Percentiles rank a stretch among this genome's conserved stretches.
Evolutionary conservation across 2,888 invertebrate genomes (phyloP).

Genomic region (Pseudolycoriella hygida): DNA sequence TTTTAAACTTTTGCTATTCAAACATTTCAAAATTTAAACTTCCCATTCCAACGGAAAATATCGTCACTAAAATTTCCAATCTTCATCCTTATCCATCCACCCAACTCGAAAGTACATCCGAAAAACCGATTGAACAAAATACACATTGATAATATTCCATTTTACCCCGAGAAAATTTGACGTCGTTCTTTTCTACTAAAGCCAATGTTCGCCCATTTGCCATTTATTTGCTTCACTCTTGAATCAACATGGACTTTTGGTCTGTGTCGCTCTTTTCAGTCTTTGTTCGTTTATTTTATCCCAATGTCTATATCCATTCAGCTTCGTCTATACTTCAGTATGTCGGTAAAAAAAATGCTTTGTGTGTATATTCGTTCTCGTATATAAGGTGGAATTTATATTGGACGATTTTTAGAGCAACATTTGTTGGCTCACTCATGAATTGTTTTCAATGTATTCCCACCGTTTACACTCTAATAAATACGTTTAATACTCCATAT

Average conservation of each 20-base stretch:
- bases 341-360: too few relatives aligned
- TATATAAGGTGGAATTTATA: too few relatives aligned
- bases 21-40: not conserved
- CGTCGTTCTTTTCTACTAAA: too few relatives aligned
- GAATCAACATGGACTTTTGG: conserved; percentile 5
- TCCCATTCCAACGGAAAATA: too few relatives aligned
- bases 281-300: not conserved
- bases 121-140: conserved; percentile 3
- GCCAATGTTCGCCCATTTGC: not conserved
- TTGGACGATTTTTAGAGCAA: too few relatives aligned
- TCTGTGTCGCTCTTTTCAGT: not conserved
- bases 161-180: not conserved
- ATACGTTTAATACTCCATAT: not conserved
- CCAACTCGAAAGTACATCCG: not conserved
- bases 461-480: conserved; percentile 4
- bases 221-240: conserved; percentile 1
- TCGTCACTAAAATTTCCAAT: too few relatives aligned
- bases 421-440: not conserved
- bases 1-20: not conserved
- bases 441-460: not conserved
- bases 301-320: too few relatives aligned
- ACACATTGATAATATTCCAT: conserved; percentile 4
- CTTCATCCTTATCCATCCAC: too few relatives aligned
- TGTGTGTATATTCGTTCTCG: too few relatives aligned
- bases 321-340: not conserved